phyloP scores from a whole-genome alignment of 1,140 invertebrate genomes.

The Solenopsis invicta region DNA sequence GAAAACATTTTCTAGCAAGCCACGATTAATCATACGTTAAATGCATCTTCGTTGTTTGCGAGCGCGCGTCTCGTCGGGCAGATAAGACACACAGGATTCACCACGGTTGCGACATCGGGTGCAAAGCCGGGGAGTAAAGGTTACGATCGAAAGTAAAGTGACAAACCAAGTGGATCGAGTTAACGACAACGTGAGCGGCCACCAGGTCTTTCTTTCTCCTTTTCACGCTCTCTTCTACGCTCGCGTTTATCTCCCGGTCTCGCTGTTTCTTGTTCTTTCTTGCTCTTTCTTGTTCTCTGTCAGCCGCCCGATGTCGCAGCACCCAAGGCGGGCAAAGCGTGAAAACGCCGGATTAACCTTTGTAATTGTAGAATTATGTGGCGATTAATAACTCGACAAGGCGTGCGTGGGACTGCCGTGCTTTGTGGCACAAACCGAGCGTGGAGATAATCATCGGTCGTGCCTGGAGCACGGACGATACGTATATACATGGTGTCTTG shows the following conservation, averaged over 20 bases:
- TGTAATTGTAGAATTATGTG: slow-evolving; percentile 84
- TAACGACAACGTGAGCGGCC: slow-evolving; percentile 59
- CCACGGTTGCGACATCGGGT: slow-evolving; percentile 35
- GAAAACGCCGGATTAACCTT: slow-evolving; percentile 84
- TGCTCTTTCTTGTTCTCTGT: slow-evolving; percentile 32
- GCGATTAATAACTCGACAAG: slow-evolving; percentile 85
- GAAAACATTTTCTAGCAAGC: neutral
- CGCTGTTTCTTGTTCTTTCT: slow-evolving; percentile 11
- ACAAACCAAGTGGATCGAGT: slow-evolving; percentile 69
- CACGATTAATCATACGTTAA: slow-evolving; percentile 65
- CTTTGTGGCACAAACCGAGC: slow-evolving; percentile 83
- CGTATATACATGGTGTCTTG: slow-evolving; percentile 63
- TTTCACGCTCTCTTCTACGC: neutral
- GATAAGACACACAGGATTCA: slow-evolving; percentile 43
- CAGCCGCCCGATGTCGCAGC: slow-evolving; percentile 53
- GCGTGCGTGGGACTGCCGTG: slow-evolving; percentile 83
- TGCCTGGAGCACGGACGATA: slow-evolving; percentile 78
- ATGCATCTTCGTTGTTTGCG: slow-evolving; percentile 2
- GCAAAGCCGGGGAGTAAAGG: slow-evolving; percentile 55
- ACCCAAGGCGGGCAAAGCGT: slow-evolving; percentile 77
- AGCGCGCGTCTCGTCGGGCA: neutral
- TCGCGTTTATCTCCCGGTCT: neutral
- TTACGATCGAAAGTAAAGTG: slow-evolving; percentile 73
- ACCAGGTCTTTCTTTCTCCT: slow-evolving; percentile 41
- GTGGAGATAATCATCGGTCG: slow-evolving; percentile 84